phyloP scores from a whole-genome alignment of 2,888 invertebrate species.

The Drosophila recens region DNA sequence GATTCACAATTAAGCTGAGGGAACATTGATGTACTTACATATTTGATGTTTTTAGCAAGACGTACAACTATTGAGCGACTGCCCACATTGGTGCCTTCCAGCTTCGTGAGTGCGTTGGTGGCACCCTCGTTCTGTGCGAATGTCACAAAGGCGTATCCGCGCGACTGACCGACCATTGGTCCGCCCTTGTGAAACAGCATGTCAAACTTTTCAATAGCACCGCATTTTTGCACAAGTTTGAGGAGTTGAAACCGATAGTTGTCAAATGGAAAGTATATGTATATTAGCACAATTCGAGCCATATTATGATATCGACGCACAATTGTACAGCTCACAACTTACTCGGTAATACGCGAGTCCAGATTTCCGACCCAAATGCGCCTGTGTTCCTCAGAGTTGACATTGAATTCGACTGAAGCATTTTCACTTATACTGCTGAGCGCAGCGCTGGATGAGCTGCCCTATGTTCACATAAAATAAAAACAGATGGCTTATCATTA shows the following conservation, averaged over 20 bases:
- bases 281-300: constrained; percentile 48
- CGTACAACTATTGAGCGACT: constrained; percentile 92
- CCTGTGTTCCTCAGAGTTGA: constrained; percentile 79
- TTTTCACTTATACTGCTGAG: not conserved
- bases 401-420: constrained; percentile 6
- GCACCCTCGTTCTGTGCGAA: constrained; percentile 89
- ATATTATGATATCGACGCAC: not conserved
- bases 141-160: constrained; percentile 97
- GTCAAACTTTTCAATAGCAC: constrained; percentile 97
- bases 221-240: constrained; percentile 98
- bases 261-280: constrained; percentile 63
- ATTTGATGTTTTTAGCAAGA: constrained; percentile 91
- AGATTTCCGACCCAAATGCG: constrained; percentile 96
- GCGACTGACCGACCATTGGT: constrained; percentile 93
- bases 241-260: constrained; percentile 96
- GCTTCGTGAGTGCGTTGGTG: constrained; percentile 88
- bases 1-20: not conserved
- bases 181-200: constrained; percentile 97
- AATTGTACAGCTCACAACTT: constrained; percentile 86
- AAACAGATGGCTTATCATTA: not conserved
- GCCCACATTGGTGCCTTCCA: constrained; percentile 92
- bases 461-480: not conserved
- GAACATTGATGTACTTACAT: constrained; percentile 85
- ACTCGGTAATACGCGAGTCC: constrained; percentile 96
- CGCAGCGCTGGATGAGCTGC: not conserved